Base-by-base conservation (phyloP, 2,113 vertebrate species). In the Toxotes jaculatrix region DNA sequence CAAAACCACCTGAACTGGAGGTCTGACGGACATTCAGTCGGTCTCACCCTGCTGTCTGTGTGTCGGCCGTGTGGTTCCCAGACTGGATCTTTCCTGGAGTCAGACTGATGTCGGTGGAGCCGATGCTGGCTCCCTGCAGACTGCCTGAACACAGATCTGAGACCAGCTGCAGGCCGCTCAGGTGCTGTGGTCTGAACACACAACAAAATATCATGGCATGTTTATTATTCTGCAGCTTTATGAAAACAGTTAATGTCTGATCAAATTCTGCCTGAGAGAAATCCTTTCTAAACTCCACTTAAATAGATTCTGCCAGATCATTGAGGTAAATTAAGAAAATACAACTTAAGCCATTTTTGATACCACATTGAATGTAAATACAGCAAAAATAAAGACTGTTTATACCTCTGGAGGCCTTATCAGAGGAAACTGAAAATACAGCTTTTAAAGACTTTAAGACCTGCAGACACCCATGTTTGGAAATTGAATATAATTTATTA, bases 71-170 rank as follows among this genome's bases (percentile, higher is more conserved):
- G 86, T 97, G 95, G 80, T 87, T 94, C 80, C 97, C 98, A 21
- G 96, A 96, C 90, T 86, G 96, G 87, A 99, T 97, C 94, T 96
- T 97, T 68, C 96, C 96, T 8, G 98, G 96, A 42, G 86, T 95
- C 83, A 99, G 96, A 4, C 83, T 94, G 88, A 99, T 94, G 93
- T 98, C 97, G 0, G 96, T 96, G 47, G 98, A 99, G 74, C 98
- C 97, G 43, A 99, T 96, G 72, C 93, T 91, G 76, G 95, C 97
- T 0, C 97, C 97, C 79, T 97, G 96, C 90, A 99, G 94, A n/a
- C 91, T 93, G 2, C 97, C 98, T 21, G 93, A 94, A 89, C 97
- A 98, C 71, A 99, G 92, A 89, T 97, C 96, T 60, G 96, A 95
- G 85, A 99, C 59, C 53, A 99, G 93, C 95, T 97, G 95, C 85